phyloP scores from a whole-genome alignment of 1,140 invertebrate species.

The Luehdorfia chinensis region DNA sequence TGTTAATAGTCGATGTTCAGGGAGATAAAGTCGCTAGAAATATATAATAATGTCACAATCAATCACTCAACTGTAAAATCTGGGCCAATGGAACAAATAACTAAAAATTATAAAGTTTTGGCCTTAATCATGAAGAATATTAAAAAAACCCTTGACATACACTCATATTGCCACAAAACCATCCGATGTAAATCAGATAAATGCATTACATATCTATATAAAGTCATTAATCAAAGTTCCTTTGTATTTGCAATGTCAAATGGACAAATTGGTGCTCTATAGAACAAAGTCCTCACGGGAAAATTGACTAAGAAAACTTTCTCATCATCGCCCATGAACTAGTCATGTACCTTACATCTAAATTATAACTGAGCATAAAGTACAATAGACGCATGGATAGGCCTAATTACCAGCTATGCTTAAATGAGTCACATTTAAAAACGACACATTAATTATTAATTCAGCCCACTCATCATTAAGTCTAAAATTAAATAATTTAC shows the following conservation, averaged over 20 bases:
- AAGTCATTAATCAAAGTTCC: neutral
- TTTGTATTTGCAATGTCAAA: slow-evolving; percentile 16
- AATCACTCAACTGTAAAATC: neutral
- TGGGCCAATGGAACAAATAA: neutral
- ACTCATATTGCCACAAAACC: slow-evolving; percentile 7
- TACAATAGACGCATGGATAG: slow-evolving; percentile 50
- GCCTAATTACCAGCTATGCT: slow-evolving; percentile 35
- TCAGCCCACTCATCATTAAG: slow-evolving; percentile 37
- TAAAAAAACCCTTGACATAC: slow-evolving; percentile 1
- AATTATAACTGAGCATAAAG: slow-evolving; percentile 72
- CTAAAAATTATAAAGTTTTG: slow-evolving; percentile 13
- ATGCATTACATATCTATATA: slow-evolving; percentile 8
- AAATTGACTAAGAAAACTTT: no score
- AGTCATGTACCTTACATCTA: slow-evolving; percentile 35
- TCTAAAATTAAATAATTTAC: slow-evolving; percentile 65
- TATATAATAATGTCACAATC: slow-evolving; percentile 12
- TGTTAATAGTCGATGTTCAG: neutral
- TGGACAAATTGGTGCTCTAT: no score
- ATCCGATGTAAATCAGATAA: slow-evolving; percentile 16
- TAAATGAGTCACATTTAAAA: slow-evolving; percentile 34
- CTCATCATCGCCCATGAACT: no score
- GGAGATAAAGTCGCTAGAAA: neutral
- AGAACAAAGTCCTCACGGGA: no score
- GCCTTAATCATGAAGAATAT: slow-evolving; percentile 4
- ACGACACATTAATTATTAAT: slow-evolving; percentile 23